These are phyloP conservation scores for Mystacornis crossleyi DNA, from an alignment of 2,113 vertebrate genomes.

Conservation along the genomic window DNA sequence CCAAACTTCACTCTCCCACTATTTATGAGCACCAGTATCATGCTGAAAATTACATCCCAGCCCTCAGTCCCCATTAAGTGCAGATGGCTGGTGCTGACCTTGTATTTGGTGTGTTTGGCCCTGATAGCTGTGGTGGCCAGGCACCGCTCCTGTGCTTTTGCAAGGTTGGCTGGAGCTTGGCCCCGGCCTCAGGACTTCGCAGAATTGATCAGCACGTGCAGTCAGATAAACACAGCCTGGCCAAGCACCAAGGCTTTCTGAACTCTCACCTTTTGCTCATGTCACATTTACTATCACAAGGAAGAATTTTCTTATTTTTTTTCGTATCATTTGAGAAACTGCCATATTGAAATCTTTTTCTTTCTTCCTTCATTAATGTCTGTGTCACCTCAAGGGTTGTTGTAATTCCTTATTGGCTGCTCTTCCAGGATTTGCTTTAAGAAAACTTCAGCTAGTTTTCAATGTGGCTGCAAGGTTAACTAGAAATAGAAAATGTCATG, in stretches of 20 bases:
- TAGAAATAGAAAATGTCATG: conserved; percentile 29
- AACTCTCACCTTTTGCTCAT: neutral
- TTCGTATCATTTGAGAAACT: neutral
- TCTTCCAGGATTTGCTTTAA: conserved; percentile 17
- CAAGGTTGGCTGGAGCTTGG: neutral
- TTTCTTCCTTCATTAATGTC: conserved; percentile 25
- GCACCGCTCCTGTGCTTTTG: neutral
- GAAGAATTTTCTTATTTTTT: neutral
- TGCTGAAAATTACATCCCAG: neutral
- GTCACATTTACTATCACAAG: neutral
- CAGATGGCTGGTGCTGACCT: neutral
- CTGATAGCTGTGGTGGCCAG: neutral
- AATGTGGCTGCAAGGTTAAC: conserved; percentile 17
- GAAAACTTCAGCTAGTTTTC: conserved; percentile 40
- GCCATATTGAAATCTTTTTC: neutral
- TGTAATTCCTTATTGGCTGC: conserved; percentile 11
- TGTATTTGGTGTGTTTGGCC: neutral
- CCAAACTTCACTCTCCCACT: neutral
- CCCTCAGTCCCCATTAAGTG: neutral
- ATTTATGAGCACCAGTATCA: neutral
- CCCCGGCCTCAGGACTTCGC: fast-evolving
- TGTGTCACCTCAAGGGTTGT: conserved; percentile 26
- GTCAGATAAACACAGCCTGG: neutral
- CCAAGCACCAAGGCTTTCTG: neutral
- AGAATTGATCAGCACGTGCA: fast-evolving